These are phyloP conservation scores for Wasmannia auropunctata DNA, from an alignment of 1,140 invertebrate genomes.

Conservation along the genomic window DNA sequence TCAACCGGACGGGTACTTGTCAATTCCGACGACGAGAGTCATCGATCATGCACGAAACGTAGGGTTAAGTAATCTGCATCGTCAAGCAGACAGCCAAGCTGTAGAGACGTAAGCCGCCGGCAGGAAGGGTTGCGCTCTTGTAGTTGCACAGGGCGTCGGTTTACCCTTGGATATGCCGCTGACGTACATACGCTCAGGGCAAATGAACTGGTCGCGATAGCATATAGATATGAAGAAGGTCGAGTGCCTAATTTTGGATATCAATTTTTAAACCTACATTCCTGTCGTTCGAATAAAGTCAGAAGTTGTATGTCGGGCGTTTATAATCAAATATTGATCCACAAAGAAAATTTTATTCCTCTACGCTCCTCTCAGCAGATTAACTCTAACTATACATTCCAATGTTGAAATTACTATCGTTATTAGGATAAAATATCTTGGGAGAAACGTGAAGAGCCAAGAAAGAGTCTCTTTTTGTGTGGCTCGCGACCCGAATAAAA, in stretches of 20 bases:
- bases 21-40: conserved; percentile 58
- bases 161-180: conserved; percentile 16
- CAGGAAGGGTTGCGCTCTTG: conserved; percentile 26
- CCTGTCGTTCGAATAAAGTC: neutral
- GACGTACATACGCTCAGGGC: neutral
- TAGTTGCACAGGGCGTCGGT: neutral
- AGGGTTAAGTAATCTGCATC: conserved; percentile 51
- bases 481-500: conserved; percentile 5
- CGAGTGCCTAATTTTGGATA: neutral
- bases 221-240: neutral
- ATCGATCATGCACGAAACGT: conserved; percentile 65
- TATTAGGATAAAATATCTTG: neutral
- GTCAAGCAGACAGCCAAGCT: conserved; percentile 2
- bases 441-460: neutral
- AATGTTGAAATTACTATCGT: neutral
- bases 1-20: conserved; percentile 61
- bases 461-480: neutral
- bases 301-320: neutral
- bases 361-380: neutral
- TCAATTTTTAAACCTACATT: neutral
- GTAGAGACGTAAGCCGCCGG: conserved; percentile 35
- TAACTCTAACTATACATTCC: neutral
- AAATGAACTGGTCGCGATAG: neutral
- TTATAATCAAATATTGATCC: neutral
- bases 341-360: neutral